A percentile compares a stretch with the other conserved stretches of the same genome.
Conservation (phyloP, 2,797 vertebrate genomes). For the Spea hammondii region DNA sequence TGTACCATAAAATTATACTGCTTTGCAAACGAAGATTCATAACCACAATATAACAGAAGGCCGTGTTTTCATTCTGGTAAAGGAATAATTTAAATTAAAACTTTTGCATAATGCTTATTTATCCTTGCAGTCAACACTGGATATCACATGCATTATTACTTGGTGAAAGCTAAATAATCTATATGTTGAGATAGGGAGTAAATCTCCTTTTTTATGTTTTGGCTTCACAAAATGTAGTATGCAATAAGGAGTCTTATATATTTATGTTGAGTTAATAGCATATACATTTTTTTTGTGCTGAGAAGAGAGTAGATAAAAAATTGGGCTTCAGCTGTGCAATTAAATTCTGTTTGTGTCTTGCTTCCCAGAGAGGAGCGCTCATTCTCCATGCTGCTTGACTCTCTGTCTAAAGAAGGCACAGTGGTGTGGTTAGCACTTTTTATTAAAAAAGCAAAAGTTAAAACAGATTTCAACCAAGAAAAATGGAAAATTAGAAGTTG, state of each 20-base stretch:
- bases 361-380: slow-evolving; percentile 21
- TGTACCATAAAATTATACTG: slow-evolving; percentile 59
- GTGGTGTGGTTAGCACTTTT: slow-evolving; percentile 4
- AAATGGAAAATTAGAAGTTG: too few relatives aligned
- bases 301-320: neutral
- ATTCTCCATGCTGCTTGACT: slow-evolving; percentile 13
- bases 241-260: slow-evolving; percentile 66
- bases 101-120: slow-evolving; percentile 66
- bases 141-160: slow-evolving; percentile 60
- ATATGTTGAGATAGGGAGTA: slow-evolving; percentile 63
- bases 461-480: too few relatives aligned
- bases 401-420: slow-evolving; percentile 5
- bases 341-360: slow-evolving; percentile 26
- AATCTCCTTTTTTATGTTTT: slow-evolving; percentile 68
- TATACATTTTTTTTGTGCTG: slow-evolving; percentile 66
- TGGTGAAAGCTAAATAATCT: slow-evolving; percentile 54
- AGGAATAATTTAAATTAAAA: slow-evolving; percentile 62
- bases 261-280: slow-evolving; percentile 66
- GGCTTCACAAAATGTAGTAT: slow-evolving; percentile 63
- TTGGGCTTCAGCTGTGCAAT: slow-evolving; percentile 24
- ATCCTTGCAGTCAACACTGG: slow-evolving; percentile 61
- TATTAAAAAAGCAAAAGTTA: neutral
- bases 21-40: slow-evolving; percentile 60
- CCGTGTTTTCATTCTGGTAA: slow-evolving; percentile 60
- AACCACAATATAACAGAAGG: slow-evolving; percentile 59